A percentile compares a stretch with the other conserved stretches of the same genome.
phyloP scores from a whole-genome alignment of 2,888 invertebrate species.

The Sisyra terminalis region DNA sequence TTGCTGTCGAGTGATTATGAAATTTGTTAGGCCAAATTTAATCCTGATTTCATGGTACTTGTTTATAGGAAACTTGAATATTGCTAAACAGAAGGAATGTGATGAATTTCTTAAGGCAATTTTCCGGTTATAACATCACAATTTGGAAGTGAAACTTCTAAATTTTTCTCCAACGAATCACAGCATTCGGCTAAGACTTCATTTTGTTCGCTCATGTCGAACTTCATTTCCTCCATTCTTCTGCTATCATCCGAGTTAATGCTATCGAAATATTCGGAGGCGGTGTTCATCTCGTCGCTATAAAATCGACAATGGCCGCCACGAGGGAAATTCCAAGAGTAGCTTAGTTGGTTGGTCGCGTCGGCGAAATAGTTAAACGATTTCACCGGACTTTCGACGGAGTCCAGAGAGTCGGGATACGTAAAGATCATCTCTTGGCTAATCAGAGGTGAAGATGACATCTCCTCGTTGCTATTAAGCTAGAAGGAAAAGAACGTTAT shows the following conservation, averaged over 20 bases:
- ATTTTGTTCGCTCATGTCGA: constrained; percentile 21
- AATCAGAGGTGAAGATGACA: no score
- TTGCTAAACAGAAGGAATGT: neutral
- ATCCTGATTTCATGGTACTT: constrained; percentile 10
- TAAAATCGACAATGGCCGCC: constrained; percentile 24
- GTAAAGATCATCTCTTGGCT: constrained; percentile 11
- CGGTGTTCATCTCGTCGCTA: constrained; percentile 28
- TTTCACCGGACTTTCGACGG: constrained; percentile 15
- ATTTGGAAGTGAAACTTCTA: no score
- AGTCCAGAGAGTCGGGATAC: constrained; percentile 21
- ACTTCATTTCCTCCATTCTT: constrained; percentile 28
- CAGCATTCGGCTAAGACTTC: constrained; percentile 36
- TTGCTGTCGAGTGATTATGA: constrained; percentile 13
- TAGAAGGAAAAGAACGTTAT: no score
- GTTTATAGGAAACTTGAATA: neutral
- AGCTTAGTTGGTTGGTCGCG: no score
- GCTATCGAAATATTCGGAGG: constrained; percentile 44
- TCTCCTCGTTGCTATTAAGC: no score
- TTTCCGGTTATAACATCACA: neutral
- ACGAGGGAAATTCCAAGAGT: no score
- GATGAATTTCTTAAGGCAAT: neutral
- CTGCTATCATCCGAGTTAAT: constrained; percentile 35
- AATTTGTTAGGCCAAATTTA: constrained; percentile 13
- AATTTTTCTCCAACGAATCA: constrained; percentile 34
- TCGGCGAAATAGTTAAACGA: no score